Conservation (phyloP, 2,888 invertebrate genomes). For the Hipparchia sbordonii region DNA sequence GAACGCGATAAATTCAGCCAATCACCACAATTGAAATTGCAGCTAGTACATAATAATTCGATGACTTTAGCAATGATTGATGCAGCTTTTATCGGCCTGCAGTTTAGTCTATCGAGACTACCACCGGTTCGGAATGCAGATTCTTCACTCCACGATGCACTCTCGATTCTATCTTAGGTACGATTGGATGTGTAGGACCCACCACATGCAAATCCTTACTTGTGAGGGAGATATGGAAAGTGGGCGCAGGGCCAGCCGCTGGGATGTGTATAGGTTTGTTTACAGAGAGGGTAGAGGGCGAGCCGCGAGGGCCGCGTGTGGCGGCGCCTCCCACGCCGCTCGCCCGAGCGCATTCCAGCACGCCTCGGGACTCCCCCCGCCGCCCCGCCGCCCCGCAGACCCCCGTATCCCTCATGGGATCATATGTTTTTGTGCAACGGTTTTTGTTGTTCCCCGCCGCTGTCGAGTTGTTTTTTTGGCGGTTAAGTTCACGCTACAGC, state of each 20-base stretch:
- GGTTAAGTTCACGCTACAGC: conserved; percentile 75
- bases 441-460: conserved; percentile 82
- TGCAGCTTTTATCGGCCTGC: too few relatives aligned
- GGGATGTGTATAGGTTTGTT: conserved; percentile 56
- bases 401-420: conserved; percentile 77
- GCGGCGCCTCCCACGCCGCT: conserved; percentile 81
- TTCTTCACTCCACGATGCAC: too few relatives aligned
- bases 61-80: too few relatives aligned
- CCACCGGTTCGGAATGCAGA: too few relatives aligned
- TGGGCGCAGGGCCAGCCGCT: conserved; percentile 46
- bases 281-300: conserved; percentile 67
- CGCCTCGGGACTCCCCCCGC: conserved; percentile 71
- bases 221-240: conserved; percentile 43
- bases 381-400: conserved; percentile 50
- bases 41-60: too few relatives aligned
- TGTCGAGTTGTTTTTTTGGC: conserved; percentile 73
- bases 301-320: conserved; percentile 62
- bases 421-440: conserved; percentile 84
- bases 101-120: too few relatives aligned
- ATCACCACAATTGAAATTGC: too few relatives aligned
- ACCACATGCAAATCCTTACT: conserved; percentile 18
- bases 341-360: conserved; percentile 81
- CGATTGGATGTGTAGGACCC: background rate
- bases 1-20: too few relatives aligned
- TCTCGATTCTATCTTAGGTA: too few relatives aligned